Conservation (phyloP, 2,888 invertebrate species). For the Trisateles emortualis region DNA sequence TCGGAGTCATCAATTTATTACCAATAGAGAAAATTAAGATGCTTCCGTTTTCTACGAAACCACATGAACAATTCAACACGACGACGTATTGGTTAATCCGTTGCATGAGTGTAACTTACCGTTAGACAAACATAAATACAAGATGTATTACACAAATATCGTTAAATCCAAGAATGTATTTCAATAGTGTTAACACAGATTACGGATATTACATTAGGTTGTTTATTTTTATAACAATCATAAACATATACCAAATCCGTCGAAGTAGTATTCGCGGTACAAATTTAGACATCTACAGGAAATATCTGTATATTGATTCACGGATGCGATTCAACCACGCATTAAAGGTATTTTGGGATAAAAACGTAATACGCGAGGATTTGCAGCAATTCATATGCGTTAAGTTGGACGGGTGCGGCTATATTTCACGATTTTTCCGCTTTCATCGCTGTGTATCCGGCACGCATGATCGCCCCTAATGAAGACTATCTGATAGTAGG, state of each 20-base stretch:
- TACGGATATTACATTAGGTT: slow-evolving; percentile 13
- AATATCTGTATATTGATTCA: slow-evolving; percentile 54
- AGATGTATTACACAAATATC: slow-evolving; percentile 9
- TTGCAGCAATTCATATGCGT: slow-evolving; percentile 66
- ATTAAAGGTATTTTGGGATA: slow-evolving; percentile 53
- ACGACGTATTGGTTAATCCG: neutral
- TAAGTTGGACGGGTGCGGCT: slow-evolving; percentile 57
- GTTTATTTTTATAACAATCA: slow-evolving; percentile 27
- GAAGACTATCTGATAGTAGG: slow-evolving; percentile 72
- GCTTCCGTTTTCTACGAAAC: slow-evolving; percentile 2
- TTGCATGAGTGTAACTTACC: slow-evolving; percentile 1
- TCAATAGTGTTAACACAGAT: slow-evolving; percentile 13
- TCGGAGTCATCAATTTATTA: neutral
- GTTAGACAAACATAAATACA: slow-evolving; percentile 4
- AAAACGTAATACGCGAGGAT: slow-evolving; percentile 60
- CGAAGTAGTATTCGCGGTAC: slow-evolving; percentile 17
- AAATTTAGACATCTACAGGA: slow-evolving; percentile 37
- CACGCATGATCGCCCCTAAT: slow-evolving; percentile 78
- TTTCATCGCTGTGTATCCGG: slow-evolving; percentile 60
- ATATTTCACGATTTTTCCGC: slow-evolving; percentile 74
- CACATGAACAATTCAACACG: slow-evolving; percentile 6
- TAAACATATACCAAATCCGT: slow-evolving; percentile 24
- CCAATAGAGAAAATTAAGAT: neutral
- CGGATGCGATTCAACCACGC: slow-evolving; percentile 28
- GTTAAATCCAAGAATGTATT: slow-evolving; percentile 19